A percentile compares a stretch with the other conserved stretches of the same genome.
Conservation (phyloP, 1,140 invertebrate genomes). For the Venustaconcha ellipsiformis region DNA sequence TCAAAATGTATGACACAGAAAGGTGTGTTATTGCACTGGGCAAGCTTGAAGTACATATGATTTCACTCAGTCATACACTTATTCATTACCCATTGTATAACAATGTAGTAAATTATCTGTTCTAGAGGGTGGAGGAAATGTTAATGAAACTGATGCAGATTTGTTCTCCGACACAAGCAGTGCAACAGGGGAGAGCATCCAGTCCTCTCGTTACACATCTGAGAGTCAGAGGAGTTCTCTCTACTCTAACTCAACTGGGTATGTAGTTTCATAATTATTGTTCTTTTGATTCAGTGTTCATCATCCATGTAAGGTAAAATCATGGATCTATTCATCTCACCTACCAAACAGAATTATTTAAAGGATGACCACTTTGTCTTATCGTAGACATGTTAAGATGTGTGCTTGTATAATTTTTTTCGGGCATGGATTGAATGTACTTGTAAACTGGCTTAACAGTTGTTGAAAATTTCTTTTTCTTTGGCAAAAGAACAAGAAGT, state of each 20-base stretch:
- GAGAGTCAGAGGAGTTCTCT: slow-evolving; percentile 45
- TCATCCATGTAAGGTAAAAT: too few relatives aligned
- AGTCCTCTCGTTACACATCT: slow-evolving; percentile 43
- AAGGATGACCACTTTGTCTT: too few relatives aligned
- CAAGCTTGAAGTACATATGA: background rate
- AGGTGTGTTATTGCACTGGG: too few relatives aligned
- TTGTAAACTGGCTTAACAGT: too few relatives aligned
- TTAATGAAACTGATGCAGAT: slow-evolving; percentile 75
- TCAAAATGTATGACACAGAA: too few relatives aligned
- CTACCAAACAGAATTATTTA: too few relatives aligned
- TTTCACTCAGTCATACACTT: background rate
- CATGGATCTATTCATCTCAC: too few relatives aligned
- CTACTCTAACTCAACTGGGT: slow-evolving; percentile 55
- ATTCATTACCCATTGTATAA: background rate
- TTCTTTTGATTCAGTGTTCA: background rate
- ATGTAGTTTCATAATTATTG: slow-evolving; percentile 14
- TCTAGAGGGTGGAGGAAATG: slow-evolving; percentile 44
- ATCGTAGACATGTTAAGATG: too few relatives aligned
- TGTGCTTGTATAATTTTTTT: too few relatives aligned
- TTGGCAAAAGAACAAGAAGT: too few relatives aligned
- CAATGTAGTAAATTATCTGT: background rate
- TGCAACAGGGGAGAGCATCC: slow-evolving; percentile 72
- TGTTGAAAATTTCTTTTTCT: too few relatives aligned
- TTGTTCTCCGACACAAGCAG: slow-evolving; percentile 85
- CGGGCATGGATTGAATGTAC: too few relatives aligned